phyloP scores from a whole-genome alignment of 2,888 invertebrate genomes.

The Limenitis camilla region DNA sequence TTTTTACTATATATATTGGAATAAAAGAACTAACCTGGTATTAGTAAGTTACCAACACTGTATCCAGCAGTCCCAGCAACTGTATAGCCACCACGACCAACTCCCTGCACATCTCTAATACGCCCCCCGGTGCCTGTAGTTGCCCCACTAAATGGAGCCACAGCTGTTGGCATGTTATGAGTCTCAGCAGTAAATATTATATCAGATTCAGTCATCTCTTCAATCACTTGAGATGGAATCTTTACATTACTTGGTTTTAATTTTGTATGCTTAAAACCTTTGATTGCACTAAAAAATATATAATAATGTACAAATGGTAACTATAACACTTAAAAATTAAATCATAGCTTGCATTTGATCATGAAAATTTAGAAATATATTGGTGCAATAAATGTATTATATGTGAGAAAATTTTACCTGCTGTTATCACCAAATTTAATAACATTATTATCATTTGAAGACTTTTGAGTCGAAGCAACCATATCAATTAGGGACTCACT shows the following conservation, averaged over 20 bases:
- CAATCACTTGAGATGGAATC: constrained; percentile 77
- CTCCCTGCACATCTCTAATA: constrained; percentile 94
- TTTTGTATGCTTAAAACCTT: constrained; percentile 83
- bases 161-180: constrained; percentile 98
- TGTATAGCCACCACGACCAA: constrained; percentile 94
- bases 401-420: constrained; percentile 70
- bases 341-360: too few relatives aligned
- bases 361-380: too few relatives aligned
- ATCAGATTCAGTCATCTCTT: constrained; percentile 80
- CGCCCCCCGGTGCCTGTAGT: constrained; percentile 98
- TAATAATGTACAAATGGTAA: too few relatives aligned
- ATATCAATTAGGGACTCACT: constrained; percentile 91
- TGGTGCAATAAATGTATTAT: too few relatives aligned
- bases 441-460: constrained; percentile 93
- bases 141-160: constrained; percentile 98
- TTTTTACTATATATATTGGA: too few relatives aligned
- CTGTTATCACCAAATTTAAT: constrained; percentile 98
- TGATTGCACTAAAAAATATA: constrained; percentile 84
- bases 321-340: too few relatives aligned
- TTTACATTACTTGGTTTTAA: constrained; percentile 77
- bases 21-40: constrained; percentile 79
- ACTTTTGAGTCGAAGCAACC: constrained; percentile 91
- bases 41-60: constrained; percentile 92
- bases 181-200: constrained; percentile 99
- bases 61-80: constrained; percentile 98